These are phyloP conservation scores for Gymnarchus niloticus DNA, from an alignment of 2,113 vertebrate species.

Conservation along the genomic window DNA sequence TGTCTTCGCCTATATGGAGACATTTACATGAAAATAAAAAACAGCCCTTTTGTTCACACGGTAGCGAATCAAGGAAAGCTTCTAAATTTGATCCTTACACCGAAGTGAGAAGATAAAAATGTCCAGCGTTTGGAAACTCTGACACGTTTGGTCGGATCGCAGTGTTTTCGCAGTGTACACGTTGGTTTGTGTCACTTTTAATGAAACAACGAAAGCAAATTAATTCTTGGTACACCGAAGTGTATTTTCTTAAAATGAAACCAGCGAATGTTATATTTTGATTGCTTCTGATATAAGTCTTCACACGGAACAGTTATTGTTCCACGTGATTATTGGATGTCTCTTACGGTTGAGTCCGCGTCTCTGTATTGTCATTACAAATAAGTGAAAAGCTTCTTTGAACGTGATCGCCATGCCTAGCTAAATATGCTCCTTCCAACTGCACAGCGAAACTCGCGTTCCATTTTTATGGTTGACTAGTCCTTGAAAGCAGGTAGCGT, in stretches of 20 bases:
- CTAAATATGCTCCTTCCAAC: not conserved
- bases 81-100: slow-evolving; percentile 69
- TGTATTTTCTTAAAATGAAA: not conserved
- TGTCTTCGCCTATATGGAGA: slow-evolving; percentile 71
- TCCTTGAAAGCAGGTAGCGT: not conserved
- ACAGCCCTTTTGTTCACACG: slow-evolving; percentile 69
- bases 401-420: not conserved
- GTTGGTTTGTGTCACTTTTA: slow-evolving; percentile 11
- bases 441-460: not conserved
- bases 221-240: not conserved
- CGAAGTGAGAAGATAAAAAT: slow-evolving; percentile 53
- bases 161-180: not conserved
- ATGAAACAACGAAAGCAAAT: slow-evolving; percentile 4
- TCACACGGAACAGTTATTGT: not conserved
- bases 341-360: not conserved
- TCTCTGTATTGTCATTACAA: not conserved
- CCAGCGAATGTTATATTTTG: not conserved
- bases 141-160: slow-evolving; percentile 62
- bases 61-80: slow-evolving; percentile 63
- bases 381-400: not conserved
- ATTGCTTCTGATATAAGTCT: not conserved
- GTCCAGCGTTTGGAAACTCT: slow-evolving; percentile 34
- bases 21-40: slow-evolving; percentile 81
- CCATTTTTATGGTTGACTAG: not conserved
- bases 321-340: not conserved